Conservation (phyloP, 2,888 invertebrate species). For the Elmis aenea region DNA sequence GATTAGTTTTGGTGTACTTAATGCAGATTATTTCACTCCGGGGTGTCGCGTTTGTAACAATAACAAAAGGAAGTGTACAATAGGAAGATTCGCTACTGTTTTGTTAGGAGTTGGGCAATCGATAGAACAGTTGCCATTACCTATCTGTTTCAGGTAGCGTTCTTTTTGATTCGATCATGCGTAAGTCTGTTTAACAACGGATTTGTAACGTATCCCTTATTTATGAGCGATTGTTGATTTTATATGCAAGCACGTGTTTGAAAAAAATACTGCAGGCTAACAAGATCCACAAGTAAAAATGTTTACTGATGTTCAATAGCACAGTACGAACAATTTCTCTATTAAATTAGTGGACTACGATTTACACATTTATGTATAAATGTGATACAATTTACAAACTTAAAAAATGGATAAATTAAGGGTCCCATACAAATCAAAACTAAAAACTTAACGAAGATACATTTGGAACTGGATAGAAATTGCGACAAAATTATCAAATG, state of each 20-base stretch:
- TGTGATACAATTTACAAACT: too few species aligned
- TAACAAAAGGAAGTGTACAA: constrained; percentile 39
- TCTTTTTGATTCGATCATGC: constrained; percentile 22
- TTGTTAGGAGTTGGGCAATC: constrained; percentile 27
- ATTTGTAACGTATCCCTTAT: constrained; percentile 21
- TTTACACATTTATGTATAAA: too few species aligned
- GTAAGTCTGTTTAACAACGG: constrained; percentile 15
- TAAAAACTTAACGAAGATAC: too few species aligned
- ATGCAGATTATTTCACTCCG: constrained; percentile 42
- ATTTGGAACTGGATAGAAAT: too few species aligned
- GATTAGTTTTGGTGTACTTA: constrained; percentile 38
- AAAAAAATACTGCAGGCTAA: too few species aligned
- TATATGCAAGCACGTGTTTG: neutral
- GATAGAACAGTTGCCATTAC: constrained; percentile 27
- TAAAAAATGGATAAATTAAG: too few species aligned
- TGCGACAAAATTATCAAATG: too few species aligned
- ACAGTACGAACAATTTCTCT: too few species aligned
- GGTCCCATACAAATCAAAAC: too few species aligned
- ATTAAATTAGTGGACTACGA: too few species aligned
- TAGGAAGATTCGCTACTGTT: constrained; percentile 37
- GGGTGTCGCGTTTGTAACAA: constrained; percentile 43
- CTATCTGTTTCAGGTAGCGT: constrained; percentile 24
- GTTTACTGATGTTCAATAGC: too few species aligned
- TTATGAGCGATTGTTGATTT: constrained; percentile 7
- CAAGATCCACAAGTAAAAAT: too few species aligned